Base-by-base conservation (phyloP, 2,113 vertebrate species). In the Bufo bufo region DNA sequence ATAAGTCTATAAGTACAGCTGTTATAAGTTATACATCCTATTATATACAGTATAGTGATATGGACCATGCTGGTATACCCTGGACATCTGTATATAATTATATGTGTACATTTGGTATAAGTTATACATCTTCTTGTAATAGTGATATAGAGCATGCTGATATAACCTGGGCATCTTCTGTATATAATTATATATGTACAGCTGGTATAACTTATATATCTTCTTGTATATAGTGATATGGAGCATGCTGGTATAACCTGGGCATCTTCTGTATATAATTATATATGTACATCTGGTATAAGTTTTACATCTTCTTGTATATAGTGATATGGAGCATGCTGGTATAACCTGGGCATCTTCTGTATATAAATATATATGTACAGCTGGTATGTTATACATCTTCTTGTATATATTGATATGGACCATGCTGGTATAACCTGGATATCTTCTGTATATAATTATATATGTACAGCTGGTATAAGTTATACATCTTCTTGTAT, bases 391-490 rank as follows among this genome's bases (percentile, higher is more conserved):
- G 33, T 33, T 33, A 33, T 33, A 33, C 33, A 33, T 47, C 13
- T 14, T 47, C 13, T 14, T 74, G 71, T 74, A 45, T 74, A 71
- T 33, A 71, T 1, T 47, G 2, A 74, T n/a, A 33, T 33, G 33
- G 33, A 33, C 33, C 20, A n/a, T 23, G 65, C 65, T 66, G 65
- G 65, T 66, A 66, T 66, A 66, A 66, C 65, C 65, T 66, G 33
- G 33, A 1, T 1, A 33, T 33, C 33, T 33, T 1, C 33, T 33
- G 33, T 33, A 1, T 33, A 23, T 23, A 33, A 11, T 23, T 11
- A 69, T 71, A 71, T 71, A 71, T 71, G 66, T 33, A 71, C 66
- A 43, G 66, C 66, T 2, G 66, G 23, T 71, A 71, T 71, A 71
- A 71, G 2, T 2, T 43, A 4, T 1, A 4, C 1, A 71, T 71